Conservation (phyloP, 1,140 invertebrate species). For the Platorchestia sp. region DNA sequence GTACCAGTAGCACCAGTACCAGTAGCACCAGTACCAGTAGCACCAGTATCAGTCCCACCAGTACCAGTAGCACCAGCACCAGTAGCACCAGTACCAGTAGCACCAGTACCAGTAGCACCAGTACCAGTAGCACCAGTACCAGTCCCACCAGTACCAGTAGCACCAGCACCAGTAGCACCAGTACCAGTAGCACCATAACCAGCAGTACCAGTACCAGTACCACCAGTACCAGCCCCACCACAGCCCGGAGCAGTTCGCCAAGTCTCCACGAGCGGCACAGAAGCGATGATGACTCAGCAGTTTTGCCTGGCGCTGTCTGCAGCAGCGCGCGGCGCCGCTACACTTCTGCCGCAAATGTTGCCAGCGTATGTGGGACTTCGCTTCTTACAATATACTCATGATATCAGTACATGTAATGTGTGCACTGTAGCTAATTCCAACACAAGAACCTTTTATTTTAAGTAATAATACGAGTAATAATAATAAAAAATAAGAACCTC, state of each 20-base stretch:
- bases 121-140: not conserved
- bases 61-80: not conserved
- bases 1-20: not conserved
- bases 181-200: not conserved
- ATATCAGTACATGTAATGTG: too few species aligned
- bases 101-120: not conserved
- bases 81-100: not conserved
- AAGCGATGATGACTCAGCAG: slow-evolving; percentile 24
- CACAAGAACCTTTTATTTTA: too few species aligned
- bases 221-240: not conserved
- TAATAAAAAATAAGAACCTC: too few species aligned
- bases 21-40: not conserved
- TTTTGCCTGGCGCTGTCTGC: not conserved
- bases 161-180: not conserved
- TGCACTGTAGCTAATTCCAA: too few species aligned
- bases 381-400: too few species aligned
- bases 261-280: slow-evolving; percentile 1
- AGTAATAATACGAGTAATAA: too few species aligned
- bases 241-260: not conserved
- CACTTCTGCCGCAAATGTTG: too few species aligned
- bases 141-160: not conserved
- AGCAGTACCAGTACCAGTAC: not conserved
- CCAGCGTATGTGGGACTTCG: too few species aligned
- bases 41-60: not conserved
- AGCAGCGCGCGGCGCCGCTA: too few species aligned